Base-by-base conservation (phyloP, 2,888 invertebrate species). In the Linnaemya vulpina region DNA sequence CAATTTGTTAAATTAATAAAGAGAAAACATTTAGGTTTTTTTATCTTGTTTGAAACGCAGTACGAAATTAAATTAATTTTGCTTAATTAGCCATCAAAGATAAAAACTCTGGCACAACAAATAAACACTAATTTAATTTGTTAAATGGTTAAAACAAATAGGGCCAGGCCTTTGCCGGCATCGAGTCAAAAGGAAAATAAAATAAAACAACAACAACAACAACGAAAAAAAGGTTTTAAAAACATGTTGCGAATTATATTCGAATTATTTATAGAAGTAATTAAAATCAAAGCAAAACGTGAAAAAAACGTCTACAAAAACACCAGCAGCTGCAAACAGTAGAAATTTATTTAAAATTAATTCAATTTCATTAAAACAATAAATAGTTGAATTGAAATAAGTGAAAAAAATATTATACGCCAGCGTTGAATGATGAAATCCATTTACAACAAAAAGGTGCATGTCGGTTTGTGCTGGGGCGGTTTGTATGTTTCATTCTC, bases 51-150 rank as follows among this genome's bases (percentile, higher is more conserved):
- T 55, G 10, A 51, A 51, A 51, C 25, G 15, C 38, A 1, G 25
- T 30, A 67, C 13, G 11, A 77, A 75, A 85, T 86, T 74, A 63
- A 80, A 78, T 86, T 79, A 86, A 46, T 86, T 83, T 79, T 79
- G 55, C 71, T 82, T 73, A 83, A 82, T 86, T 79, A 78, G 71
- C 60, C 71, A 73, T 76, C 83, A 79, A 79, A 83, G 63, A 63
- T 68, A 77, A 83, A 83, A 70, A 62, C 75, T 60, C 20, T 46
- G 30, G 13, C 20, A 68, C 70, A 76, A 83, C 68, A 86, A 83
- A 75, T 65, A 75, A 70, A 76, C 40, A 77, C 55, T 58, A 79
- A 75, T 83, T 83, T 58, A 79, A 75, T 83, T 83, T 83, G 51
- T 55, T 79, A 70, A 49, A 40, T 77, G 70, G 46, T 65, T 20